These are phyloP conservation scores for Brenthis daphne DNA, from an alignment of 2,888 invertebrate genomes.

Conservation along the genomic window DNA sequence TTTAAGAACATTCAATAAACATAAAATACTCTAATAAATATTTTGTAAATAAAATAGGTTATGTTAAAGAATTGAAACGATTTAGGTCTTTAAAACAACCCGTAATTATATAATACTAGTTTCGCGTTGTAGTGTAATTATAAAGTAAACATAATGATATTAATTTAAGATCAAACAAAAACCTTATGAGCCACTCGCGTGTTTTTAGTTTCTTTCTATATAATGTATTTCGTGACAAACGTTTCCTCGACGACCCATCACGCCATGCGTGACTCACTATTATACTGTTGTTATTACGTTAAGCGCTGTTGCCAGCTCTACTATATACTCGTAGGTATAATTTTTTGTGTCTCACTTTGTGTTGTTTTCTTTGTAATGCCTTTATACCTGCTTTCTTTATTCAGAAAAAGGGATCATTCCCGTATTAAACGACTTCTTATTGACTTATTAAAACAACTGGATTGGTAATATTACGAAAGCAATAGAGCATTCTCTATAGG, in stretches of 20 bases:
- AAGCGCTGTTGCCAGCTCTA: conserved; percentile 56
- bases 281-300: conserved; percentile 58
- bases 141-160: background rate
- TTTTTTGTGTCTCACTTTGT: conserved; percentile 30
- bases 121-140: background rate
- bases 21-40: too few species aligned
- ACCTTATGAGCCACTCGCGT: conserved; percentile 45
- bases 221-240: conserved; percentile 64
- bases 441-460: background rate
- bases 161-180: conserved; percentile 40
- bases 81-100: too few species aligned
- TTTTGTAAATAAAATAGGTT: too few species aligned
- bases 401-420: background rate
- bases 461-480: background rate
- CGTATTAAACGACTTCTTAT: background rate
- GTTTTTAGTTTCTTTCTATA: conserved; percentile 40
- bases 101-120: background rate
- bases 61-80: too few species aligned
- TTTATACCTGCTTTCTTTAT: conserved; percentile 19
- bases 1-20: too few species aligned
- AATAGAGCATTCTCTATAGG: too few species aligned
- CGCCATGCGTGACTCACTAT: conserved; percentile 65
- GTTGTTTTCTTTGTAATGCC: conserved; percentile 23
- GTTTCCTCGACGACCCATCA: conserved; percentile 61
- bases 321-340: conserved; percentile 33